phyloP scores from a whole-genome alignment of 2,113 vertebrate genomes.

The Cnemophilus loriae region DNA sequence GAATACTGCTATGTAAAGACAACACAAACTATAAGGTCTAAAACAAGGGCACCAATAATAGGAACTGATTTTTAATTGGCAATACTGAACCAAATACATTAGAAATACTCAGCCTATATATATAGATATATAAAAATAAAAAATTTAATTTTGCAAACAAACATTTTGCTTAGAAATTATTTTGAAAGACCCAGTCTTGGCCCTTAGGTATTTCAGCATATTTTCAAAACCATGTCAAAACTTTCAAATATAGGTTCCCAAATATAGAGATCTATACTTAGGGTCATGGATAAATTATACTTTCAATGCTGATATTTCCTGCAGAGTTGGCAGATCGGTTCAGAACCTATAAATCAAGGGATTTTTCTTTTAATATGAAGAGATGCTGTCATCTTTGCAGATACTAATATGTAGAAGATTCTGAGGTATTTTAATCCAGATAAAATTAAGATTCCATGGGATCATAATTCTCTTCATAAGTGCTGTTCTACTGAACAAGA shows the following conservation, averaged over 20 bases:
- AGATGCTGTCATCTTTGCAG: background rate
- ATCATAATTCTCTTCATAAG: background rate
- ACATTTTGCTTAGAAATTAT: background rate
- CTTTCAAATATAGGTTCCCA: background rate
- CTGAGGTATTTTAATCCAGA: background rate
- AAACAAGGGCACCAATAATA: background rate
- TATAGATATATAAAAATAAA: background rate
- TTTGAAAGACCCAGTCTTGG: background rate
- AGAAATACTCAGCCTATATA: background rate
- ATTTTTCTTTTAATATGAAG: background rate
- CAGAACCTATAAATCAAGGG: background rate
- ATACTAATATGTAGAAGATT: background rate
- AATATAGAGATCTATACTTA: background rate
- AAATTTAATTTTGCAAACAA: background rate
- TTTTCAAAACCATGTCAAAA: background rate
- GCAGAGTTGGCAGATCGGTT: background rate
- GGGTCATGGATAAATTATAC: background rate
- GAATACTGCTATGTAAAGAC: background rate
- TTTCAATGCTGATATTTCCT: background rate
- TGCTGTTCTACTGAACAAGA: background rate
- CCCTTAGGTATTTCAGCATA: background rate
- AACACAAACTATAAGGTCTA: background rate
- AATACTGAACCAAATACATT: background rate
- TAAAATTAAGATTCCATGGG: background rate
- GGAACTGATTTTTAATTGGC: background rate